Evolutionary conservation across 2,888 invertebrate genomes (phyloP).

Genomic region (Lingula anatina): DNA sequence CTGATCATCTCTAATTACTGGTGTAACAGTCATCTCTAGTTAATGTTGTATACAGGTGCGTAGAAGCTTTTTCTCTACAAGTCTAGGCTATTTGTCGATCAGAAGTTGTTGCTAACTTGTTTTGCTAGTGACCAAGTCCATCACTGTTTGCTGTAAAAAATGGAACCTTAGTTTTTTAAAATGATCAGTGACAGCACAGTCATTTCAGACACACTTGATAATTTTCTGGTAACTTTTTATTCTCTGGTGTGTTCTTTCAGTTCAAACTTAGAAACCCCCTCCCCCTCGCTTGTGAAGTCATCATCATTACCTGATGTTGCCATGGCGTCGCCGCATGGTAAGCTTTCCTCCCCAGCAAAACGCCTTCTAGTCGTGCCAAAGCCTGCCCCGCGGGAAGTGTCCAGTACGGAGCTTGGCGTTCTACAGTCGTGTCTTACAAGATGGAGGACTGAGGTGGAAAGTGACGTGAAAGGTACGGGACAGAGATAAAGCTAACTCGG

Average conservation of each 20-base stretch:
- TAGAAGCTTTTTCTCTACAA: too few relatives aligned
- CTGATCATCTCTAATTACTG: too few relatives aligned
- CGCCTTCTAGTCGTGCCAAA: conserved; percentile 1
- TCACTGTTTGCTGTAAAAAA: too few relatives aligned
- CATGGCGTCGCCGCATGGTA: not conserved
- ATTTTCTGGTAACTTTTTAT: too few relatives aligned
- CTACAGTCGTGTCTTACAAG: conserved; percentile 49
- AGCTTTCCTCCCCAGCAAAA: not conserved
- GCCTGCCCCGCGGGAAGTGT: conserved; percentile 44
- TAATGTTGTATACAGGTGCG: too few relatives aligned
- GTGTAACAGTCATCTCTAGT: too few relatives aligned
- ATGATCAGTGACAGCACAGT: too few relatives aligned
- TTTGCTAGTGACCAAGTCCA: conserved; percentile 7
- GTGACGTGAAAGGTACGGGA: conserved; percentile 50
- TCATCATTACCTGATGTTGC: conserved; percentile 8
- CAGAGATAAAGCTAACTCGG: conserved; percentile 8
- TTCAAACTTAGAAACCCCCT: too few relatives aligned
- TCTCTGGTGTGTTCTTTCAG: too few relatives aligned
- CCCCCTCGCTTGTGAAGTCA: too few relatives aligned
- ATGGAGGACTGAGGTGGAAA: conserved; percentile 52
- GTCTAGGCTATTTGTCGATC: not conserved
- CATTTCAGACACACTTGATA: too few relatives aligned
- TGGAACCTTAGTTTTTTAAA: too few relatives aligned
- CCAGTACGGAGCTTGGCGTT: conserved; percentile 43
- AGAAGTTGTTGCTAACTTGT: conserved; percentile 4